Base-by-base conservation (phyloP, 2,113 vertebrate genomes). In the Typhlomys cinereus region DNA sequence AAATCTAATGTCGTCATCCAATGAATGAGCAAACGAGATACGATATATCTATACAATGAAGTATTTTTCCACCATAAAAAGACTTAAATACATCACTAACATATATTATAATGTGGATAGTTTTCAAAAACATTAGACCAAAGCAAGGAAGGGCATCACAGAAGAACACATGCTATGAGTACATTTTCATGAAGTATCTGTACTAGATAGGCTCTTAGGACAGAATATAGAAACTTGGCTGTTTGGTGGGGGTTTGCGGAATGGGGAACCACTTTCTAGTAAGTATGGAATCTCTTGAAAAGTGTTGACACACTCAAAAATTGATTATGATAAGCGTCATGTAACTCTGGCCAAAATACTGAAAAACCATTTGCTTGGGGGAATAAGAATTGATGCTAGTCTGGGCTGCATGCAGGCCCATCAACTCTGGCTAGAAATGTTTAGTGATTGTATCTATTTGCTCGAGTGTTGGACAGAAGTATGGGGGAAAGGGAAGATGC, bases 401-500 rank as follows among this genome's bases (percentile, higher is more conserved):
- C 70, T 29, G 18, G 23, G 12, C 29, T 76, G 4, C 23, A 4
- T 31, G 17, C 13, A 12, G 3, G 50, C 3, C 52, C 23, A 13
- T 62, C 11, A 75, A 7, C 21, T 61, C 7, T 80, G n/a, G 52
- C 29, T 61, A 75, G 21, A 59, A 61, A 67, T 20, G 3, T 54
- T 89, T 18, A 70, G 34, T 91, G 59, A 91, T 15, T 18, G 21
- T 36, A 21, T 44, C 34, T 76, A 8, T 25, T 90, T 86, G 44
- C 41, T 4, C 75, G 20, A 79, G 7, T 36, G 44, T 39, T 89
- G 67, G 36, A 15, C 18, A 25, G 57, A 62, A 75, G 44, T 1
- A 46, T 15, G 11, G 4, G 0, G 21, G 29, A 61, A 46, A 20
- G 4, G 5, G 2, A 79, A 25, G 34, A 29, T 2, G 1, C 5